Evolutionary conservation across 2,113 vertebrate species (phyloP).

Genomic region (Galemys pyrenaicus): DNA sequence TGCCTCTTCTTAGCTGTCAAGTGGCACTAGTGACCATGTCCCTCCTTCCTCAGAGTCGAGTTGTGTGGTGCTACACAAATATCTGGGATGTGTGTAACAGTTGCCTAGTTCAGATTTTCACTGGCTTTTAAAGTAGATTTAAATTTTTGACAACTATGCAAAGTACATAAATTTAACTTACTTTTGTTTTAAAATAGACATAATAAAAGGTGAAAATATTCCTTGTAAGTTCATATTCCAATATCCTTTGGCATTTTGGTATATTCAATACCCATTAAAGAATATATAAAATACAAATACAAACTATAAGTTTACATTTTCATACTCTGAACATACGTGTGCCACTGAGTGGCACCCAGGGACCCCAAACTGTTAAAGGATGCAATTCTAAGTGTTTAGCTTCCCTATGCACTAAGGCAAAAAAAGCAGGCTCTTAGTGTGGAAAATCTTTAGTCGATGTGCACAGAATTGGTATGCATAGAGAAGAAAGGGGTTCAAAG

Average conservation of each 20-base stretch:
- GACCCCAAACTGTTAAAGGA: no score
- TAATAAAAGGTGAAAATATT: background rate
- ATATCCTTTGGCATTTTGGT: background rate
- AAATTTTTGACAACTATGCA: background rate
- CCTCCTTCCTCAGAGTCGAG: background rate
- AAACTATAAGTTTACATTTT: background rate
- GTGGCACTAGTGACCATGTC: fast-evolving
- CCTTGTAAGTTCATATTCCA: background rate
- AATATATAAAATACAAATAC: background rate
- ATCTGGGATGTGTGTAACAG: background rate
- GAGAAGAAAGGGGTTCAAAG: no score
- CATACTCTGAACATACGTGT: background rate
- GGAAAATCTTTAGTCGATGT: no score
- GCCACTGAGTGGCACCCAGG: no score
- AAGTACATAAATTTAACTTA: background rate
- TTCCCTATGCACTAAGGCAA: no score
- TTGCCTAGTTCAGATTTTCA: background rate
- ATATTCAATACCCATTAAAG: background rate
- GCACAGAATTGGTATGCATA: no score
- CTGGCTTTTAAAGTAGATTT: background rate
- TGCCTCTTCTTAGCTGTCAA: background rate
- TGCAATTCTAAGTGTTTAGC: no score
- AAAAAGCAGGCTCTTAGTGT: no score
- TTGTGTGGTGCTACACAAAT: background rate
- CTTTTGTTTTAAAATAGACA: background rate